phyloP scores from a whole-genome alignment of 2,113 vertebrate genomes.

The Danionella cerebrum region DNA sequence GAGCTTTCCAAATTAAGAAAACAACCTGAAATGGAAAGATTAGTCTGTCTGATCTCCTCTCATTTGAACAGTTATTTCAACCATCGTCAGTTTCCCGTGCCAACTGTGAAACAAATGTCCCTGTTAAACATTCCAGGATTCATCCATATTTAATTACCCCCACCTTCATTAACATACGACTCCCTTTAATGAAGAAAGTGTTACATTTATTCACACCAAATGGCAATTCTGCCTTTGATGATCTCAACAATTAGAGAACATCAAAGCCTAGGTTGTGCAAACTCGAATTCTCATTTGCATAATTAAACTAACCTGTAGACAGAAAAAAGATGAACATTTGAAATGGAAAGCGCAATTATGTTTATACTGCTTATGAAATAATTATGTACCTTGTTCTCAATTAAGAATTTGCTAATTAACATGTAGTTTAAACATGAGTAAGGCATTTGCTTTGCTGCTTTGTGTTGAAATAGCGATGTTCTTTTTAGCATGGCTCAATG shows the following conservation, averaged over 20 bases:
- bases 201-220: conserved; percentile 91
- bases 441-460: conserved; percentile 49
- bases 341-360: conserved; percentile 74
- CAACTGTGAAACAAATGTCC: conserved; percentile 86
- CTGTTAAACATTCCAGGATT: conserved; percentile 87
- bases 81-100: conserved; percentile 72
- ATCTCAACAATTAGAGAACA: conserved; percentile 94
- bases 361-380: conserved; percentile 89
- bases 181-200: conserved; percentile 74
- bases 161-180: conserved; percentile 85
- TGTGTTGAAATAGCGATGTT: conserved; percentile 24
- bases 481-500: conserved; percentile 9
- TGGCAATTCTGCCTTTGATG: conserved; percentile 93
- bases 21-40: conserved; percentile 19
- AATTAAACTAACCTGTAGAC: conserved; percentile 95
- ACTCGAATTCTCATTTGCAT: conserved; percentile 91
- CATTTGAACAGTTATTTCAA: conserved; percentile 55
- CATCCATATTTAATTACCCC: conserved; percentile 95
- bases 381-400: conserved; percentile 89
- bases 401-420: conserved; percentile 94
- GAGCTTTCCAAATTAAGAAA: conserved; percentile 18
- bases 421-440: conserved; percentile 80
- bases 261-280: conserved; percentile 92
- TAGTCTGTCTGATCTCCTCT: conserved; percentile 27
- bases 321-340: conserved; percentile 68